Evolutionary conservation across 2,888 invertebrate genomes (phyloP), one percentile per base, ranked within the genome.

Genomic region (Mesodorylaimus sp.): DNA sequence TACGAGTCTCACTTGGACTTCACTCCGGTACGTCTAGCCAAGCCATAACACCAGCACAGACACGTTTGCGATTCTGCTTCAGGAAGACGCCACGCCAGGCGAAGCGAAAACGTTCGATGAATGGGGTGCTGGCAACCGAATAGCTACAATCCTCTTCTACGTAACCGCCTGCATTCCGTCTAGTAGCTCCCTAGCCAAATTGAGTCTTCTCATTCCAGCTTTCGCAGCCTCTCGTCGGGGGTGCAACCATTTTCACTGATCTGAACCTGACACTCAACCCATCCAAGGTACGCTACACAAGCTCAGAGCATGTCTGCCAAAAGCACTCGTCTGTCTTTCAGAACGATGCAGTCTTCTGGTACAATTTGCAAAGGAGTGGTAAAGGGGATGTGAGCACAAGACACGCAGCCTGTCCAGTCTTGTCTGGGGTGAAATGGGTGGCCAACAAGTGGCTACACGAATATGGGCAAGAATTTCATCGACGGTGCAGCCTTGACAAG

Each of bases 171-270:
- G n/a, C 45, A 29, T 42, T 28, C 50, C 38, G 27, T 5, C 28
- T 26, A 25, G 29, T 32, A 16, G 37, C 16, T 47, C 21, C 25
- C 2, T n/a, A n/a, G n/a, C n/a, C n/a, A n/a, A 84, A 79, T 21
- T n/a, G 23, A 25, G 3, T 21, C 21, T 26, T 7, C n/a, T 52
- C 58, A 36, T 64, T 66, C 19, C 64, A 93, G 89, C 88, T 95
- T 88, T 85, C 84, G 55, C 88, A 93, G 64, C 95, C 97, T 26
- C 79, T 83, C 49, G 89, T 88, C 67, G 97, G 97, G 2, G 95
- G 95, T 23, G 91, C 89, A 3, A 97, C 95, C 0, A 95, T 95
- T 21, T 97, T 97, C 69, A 87, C 93, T 1, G 77, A 79, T 55
- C 73, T 93, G 26, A 81, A 81, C 5, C 3, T 46, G 5, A 36